These are phyloP conservation scores for Odontocolon sp. DNA, from an alignment of 2,888 invertebrate species.

Conservation along the genomic window DNA sequence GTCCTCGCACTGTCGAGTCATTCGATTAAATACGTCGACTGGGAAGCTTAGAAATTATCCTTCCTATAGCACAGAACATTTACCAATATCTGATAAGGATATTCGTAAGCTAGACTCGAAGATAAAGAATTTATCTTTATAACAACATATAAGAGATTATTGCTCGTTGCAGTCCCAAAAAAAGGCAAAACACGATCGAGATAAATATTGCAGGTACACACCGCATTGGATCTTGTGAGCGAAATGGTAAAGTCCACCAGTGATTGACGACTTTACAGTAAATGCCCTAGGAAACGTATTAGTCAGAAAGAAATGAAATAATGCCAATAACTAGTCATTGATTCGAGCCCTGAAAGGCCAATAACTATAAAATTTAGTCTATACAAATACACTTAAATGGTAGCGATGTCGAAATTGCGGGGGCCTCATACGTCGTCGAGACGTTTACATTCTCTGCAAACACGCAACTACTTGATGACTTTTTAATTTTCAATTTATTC, in stretches of 20 bases:
- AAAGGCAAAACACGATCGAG: not conserved
- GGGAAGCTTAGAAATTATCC: conserved; percentile 8
- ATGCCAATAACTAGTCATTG: too few relatives aligned
- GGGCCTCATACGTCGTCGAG: conserved; percentile 20
- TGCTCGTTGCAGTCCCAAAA: conserved; percentile 14
- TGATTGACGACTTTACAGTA: too few relatives aligned
- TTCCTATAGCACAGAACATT: not conserved
- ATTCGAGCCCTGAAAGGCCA: too few relatives aligned
- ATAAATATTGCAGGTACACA: conserved; percentile 2
- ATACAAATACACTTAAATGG: conserved; percentile 18
- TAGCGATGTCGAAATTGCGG: conserved; percentile 23
- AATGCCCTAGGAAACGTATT: too few relatives aligned
- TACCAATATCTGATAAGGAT: conserved; percentile 17
- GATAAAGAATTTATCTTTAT: conserved; percentile 25
- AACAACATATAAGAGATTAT: not conserved
- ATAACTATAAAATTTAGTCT: too few relatives aligned
- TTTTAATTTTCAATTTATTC: not conserved
- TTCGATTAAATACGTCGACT: not conserved
- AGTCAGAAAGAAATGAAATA: too few relatives aligned
- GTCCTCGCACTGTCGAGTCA: conserved; percentile 8
- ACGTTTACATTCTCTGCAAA: not conserved
- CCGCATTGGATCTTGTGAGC: too few relatives aligned
- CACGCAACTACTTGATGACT: not conserved
- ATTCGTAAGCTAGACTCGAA: conserved; percentile 18
- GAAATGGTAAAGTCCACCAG: too few relatives aligned